Percentiles rank a stretch among this genome's conserved stretches.
These are phyloP conservation scores for Dasypolia templi DNA, from an alignment of 2,888 invertebrate genomes.

Conservation along the genomic window DNA sequence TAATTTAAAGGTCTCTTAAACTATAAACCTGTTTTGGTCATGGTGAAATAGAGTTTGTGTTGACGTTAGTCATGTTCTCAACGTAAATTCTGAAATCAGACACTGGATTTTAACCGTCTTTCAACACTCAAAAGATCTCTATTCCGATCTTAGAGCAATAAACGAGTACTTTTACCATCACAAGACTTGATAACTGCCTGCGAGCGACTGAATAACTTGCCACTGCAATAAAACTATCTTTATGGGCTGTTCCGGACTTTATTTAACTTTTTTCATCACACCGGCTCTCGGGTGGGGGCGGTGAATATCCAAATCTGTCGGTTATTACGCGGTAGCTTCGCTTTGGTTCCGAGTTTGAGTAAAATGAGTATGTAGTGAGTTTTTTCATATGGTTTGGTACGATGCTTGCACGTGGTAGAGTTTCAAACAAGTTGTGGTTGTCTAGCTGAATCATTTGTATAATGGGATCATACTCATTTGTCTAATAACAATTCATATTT, in stretches of 20 bases:
- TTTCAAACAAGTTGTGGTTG: neutral
- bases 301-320: constrained; percentile 47
- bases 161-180: constrained; percentile 14
- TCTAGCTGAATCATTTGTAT: too few relatives aligned
- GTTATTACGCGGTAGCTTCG: constrained; percentile 24
- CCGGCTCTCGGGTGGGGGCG: constrained; percentile 10
- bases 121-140: constrained; percentile 1
- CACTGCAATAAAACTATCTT: constrained; percentile 51
- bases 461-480: too few relatives aligned
- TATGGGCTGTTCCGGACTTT: constrained; percentile 32
- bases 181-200: constrained; percentile 25
- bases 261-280: constrained; percentile 58
- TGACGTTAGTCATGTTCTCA: neutral
- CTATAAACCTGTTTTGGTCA: too few relatives aligned
- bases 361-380: constrained; percentile 2
- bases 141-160: constrained; percentile 20
- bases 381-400: constrained; percentile 7
- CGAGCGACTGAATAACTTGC: constrained; percentile 37
- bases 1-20: too few relatives aligned
- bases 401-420: neutral
- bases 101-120: neutral
- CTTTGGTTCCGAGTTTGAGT: constrained; percentile 27
- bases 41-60: too few relatives aligned
- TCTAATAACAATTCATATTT: too few relatives aligned
- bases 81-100: neutral